A percentile compares a stretch with the other conserved stretches of the same genome.
These are phyloP conservation scores for Danaus plexippus DNA, from an alignment of 1,140 invertebrate species.

Conservation along the genomic window DNA sequence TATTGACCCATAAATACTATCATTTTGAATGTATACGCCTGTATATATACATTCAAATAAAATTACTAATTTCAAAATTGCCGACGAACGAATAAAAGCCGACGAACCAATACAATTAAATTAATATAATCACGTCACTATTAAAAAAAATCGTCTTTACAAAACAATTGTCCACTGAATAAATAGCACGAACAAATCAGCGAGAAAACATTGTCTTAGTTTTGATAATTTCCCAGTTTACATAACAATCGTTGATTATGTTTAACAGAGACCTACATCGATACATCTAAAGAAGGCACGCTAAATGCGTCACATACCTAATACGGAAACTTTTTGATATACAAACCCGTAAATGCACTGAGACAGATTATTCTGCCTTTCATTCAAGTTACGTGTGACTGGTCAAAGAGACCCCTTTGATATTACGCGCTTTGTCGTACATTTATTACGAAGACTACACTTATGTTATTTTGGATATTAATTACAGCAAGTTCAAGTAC, in stretches of 20 bases:
- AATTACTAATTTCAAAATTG: no score
- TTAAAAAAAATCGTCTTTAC: not conserved
- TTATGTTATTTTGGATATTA: slow-evolving; percentile 20
- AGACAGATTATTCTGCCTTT: slow-evolving; percentile 42
- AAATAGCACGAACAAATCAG: not conserved
- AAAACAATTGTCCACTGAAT: slow-evolving; percentile 1
- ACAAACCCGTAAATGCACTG: slow-evolving; percentile 36
- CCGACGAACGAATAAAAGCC: no score
- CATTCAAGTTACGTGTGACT: slow-evolving; percentile 38
- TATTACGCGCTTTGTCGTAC: slow-evolving; percentile 29
- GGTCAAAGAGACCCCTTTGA: slow-evolving; percentile 51
- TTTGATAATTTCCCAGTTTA: no score
- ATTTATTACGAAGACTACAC: slow-evolving; percentile 24
- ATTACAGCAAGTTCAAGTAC: slow-evolving; percentile 19
- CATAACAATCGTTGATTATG: no score
- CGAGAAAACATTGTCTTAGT: no score
- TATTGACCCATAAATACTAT: no score
- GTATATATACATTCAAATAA: no score
- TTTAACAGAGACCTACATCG: no score
- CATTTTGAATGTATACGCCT: no score
- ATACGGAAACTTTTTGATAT: slow-evolving; percentile 48
- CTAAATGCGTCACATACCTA: slow-evolving; percentile 23
- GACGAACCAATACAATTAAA: no score
- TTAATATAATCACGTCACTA: no score
- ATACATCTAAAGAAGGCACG: slow-evolving; percentile 7